Percentiles rank a stretch among this genome's conserved stretches.
Conservation (phyloP, 2,888 invertebrate species). For the Apamea epomidion region DNA sequence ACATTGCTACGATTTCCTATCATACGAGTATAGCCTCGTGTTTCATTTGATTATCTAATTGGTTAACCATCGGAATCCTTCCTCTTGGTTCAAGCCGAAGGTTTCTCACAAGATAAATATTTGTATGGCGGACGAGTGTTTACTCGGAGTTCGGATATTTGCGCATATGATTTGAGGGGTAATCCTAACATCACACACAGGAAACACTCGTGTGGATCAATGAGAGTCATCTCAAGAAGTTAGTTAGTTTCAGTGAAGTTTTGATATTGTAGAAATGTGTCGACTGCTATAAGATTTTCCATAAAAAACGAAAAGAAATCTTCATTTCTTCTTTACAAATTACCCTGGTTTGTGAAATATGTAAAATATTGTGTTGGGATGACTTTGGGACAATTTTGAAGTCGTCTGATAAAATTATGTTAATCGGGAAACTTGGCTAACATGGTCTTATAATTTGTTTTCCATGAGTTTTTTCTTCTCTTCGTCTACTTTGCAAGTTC, state of each 20-base stretch:
- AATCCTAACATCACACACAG: conserved; percentile 13
- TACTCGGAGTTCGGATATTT: conserved; percentile 39
- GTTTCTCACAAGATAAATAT: conserved; percentile 40
- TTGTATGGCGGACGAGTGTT: conserved; percentile 34
- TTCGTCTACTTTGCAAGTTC: neutral
- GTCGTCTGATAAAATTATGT: conserved; percentile 44
- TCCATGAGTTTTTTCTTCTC: conserved; percentile 17
- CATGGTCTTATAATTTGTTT: conserved; percentile 47
- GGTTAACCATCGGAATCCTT: conserved; percentile 11
- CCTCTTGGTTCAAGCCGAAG: conserved; percentile 5
- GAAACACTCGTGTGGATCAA: neutral
- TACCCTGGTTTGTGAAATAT: neutral
- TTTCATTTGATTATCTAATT: conserved; percentile 37
- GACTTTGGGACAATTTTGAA: conserved; percentile 28
- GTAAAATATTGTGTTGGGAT: neutral
- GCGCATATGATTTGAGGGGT: conserved; percentile 25
- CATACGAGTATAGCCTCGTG: neutral
- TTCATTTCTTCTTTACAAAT: neutral
- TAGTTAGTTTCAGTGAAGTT: neutral
- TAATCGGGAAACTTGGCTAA: conserved; percentile 41
- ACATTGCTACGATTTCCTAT: conserved; percentile 31
- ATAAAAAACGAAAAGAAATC: conserved; percentile 2
- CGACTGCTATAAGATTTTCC: neutral
- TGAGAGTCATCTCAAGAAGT: neutral
- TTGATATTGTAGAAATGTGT: neutral